Percentiles rank a stretch among this genome's conserved stretches.
These are phyloP conservation scores for Athetis lepigone DNA, from an alignment of 2,888 invertebrate genomes.

Conservation along the genomic window DNA sequence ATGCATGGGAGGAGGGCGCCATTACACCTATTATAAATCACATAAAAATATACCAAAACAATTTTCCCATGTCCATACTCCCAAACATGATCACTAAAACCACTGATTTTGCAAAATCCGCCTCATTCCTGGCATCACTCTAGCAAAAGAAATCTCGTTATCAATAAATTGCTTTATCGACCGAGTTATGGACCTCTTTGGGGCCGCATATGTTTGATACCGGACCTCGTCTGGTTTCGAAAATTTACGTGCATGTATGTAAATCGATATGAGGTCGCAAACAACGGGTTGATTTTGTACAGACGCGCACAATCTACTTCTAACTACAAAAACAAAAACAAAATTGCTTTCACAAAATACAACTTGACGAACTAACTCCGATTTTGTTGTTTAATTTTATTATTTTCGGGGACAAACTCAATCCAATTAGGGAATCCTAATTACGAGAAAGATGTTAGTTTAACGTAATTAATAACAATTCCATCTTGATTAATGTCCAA, in stretches of 20 bases:
- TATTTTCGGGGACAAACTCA: slow-evolving; percentile 34
- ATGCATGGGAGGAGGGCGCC: too few species aligned
- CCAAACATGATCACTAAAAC: slow-evolving; percentile 16
- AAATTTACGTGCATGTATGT: slow-evolving; percentile 63
- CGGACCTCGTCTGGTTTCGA: slow-evolving; percentile 34
- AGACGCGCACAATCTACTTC: slow-evolving; percentile 16
- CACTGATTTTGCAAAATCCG: slow-evolving; percentile 28
- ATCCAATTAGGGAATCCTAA: slow-evolving; percentile 48
- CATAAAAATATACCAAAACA: neutral
- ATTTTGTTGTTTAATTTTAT: slow-evolving; percentile 29
- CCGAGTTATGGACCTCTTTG: slow-evolving; percentile 40
- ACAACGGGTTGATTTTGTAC: slow-evolving; percentile 55
- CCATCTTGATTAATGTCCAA: slow-evolving; percentile 67
- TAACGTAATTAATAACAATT: slow-evolving; percentile 66
- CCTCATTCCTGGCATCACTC: slow-evolving; percentile 34
- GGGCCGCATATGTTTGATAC: slow-evolving; percentile 47
- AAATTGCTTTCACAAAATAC: slow-evolving; percentile 3
- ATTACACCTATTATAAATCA: neutral
- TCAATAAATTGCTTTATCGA: slow-evolving; percentile 56
- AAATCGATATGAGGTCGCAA: slow-evolving; percentile 57
- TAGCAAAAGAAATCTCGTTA: slow-evolving; percentile 47
- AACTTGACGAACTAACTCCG: slow-evolving; percentile 21
- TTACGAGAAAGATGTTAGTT: slow-evolving; percentile 53
- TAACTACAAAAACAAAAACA: neutral
- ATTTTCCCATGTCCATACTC: too few species aligned